Evolutionary conservation across 2,888 invertebrate species (phyloP), one percentile per base, ranked within the genome.

Genomic region (Torymus aiolomorphi): DNA sequence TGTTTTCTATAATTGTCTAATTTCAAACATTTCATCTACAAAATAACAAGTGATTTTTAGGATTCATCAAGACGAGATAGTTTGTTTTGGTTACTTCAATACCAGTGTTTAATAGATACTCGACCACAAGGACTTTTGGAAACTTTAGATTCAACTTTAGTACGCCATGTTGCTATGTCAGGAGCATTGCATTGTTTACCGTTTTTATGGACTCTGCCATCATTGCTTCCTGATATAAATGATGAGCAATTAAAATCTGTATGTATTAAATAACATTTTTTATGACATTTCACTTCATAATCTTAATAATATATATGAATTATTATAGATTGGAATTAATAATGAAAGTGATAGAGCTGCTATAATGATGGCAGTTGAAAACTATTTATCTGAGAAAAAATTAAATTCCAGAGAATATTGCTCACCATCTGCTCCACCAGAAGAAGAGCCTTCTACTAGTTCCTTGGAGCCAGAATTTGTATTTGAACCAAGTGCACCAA

Each of bases 161-260:
- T 94, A 42, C 94, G 94, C 88, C 93, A 93, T 85, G 92, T 96
- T 56, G 92, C 95, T 56, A 92, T 94, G 85, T 94, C 94, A 86
- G 95, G 95, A 73, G 95, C 94, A 14, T 93, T 95, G 84, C 95
- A 95, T 88, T 95, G 95, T 89, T 91, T 96, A 83, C 96, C 96
- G 72, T 95, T 95, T 89, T 91, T 96, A 85, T 93, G 94, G 0
- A 93, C 88, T 51, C 83, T 90, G 71, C 88, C 89, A 71, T 87
- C 87, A 56, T 86, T 91, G 69, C 87, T 94, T 82, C 88, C 91
- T 67, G 89, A 92, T 83, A 90, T 95, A 59, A 92, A 91, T 63
- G 90, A 92, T 73, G 92, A 92, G 20, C 91, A 93, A 87, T 91
- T 95, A 71, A 90, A 91, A 86, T 88, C 92, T 80, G 93, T 90